Evolutionary conservation across 2,888 invertebrate species (phyloP), one percentile per base, ranked within the genome.

Genomic region (Drosophila melanosoma): DNA sequence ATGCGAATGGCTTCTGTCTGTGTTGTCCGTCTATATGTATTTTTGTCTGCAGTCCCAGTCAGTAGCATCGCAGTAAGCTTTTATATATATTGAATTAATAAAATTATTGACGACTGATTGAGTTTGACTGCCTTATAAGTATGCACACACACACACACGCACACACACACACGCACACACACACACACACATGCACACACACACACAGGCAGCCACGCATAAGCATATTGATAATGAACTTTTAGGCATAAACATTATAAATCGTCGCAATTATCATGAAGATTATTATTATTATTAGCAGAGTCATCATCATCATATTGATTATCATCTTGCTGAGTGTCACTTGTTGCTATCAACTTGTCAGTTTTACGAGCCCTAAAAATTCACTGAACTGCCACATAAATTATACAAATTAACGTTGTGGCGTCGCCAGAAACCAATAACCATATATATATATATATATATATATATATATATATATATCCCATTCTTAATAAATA

Each of bases 101-200:
- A 78, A 79, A 87, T 87, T 84, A 87, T 87, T 88, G 80, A 82
- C 80, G 76, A 84, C 65, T 87, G 78, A 84, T 74, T 84, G 82
- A 74, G 83, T 80, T 74, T 69, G 70, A 68, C 60, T 69, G 69
- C 59, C 74, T 59, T 52, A n/a, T 45, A 54, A 23, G 42, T 57
- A 35, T 12, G 57, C 33, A 42, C 32, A 45, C 2, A 42, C n/a
- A 40, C 40, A 52, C 52, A 57, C 17, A 45, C 15, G 62, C 33
- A 8, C 61, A 49, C n/a, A 52, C 33, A 32, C 54, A 35, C 35
- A 51, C 36, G 23, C 33, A 38, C n/a, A 51, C 42, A 52, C 10
- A 49, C n/a, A 62, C 38, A 8, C 49, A 51, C 12, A 49, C 35
- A 33, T 49, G 20, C 40, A 58, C 15, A 32, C 40, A 45, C 52